Base-by-base conservation (phyloP, 2,888 invertebrate genomes). In the Macrosiphum euphorbiae region DNA sequence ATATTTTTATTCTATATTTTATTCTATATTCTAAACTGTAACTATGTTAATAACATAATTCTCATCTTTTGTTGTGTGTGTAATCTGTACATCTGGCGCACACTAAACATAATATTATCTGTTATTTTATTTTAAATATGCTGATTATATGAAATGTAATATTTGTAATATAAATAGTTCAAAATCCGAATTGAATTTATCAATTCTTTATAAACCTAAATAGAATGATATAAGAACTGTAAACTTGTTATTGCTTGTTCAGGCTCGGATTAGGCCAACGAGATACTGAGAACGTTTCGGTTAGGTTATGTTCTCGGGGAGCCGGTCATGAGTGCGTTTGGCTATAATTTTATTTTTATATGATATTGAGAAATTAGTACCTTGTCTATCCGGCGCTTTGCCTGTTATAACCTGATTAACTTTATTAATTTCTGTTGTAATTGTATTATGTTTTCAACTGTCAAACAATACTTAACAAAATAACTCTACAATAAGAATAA, bases 1-100 rank as follows among this genome's bases (percentile, higher is more conserved):
- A 90, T 44, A 47, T 67, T 90, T 90, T 61, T 26, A 87, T 92
- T 88, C 28, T 52, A 50, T 41, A 16, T 90, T n/a, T 61, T 26
- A 87, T 92, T 88, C 28, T 52, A 50, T 41, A 16, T n/a, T n/a
- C n/a, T 50, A 88, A 91, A 86, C 20, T 58, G 16, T 47, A 86
- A 44, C 58, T 58, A 89, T 58, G 13, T 50, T 67, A n/a, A 67
- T 47, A 67, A 35, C 11, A 28, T n/a, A 35, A 35, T 35, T n/a
- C 20, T 35, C 35, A 78, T 35, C 8, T 78, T 78, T 7, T 78
- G 20, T 78, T 41, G 7, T 35, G 8, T 35, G 20, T 78, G 35
- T 41, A 78, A 78, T 78, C 78, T 35, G 20, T 78, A 20, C 8
- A 78, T 78, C 35, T 78, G 78, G 20, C 20, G 35, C 35, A 35